Evolutionary conservation across 2,113 vertebrate genomes (phyloP), one percentile per base, ranked within the genome.

Genomic region (Pandion haliaetus): DNA sequence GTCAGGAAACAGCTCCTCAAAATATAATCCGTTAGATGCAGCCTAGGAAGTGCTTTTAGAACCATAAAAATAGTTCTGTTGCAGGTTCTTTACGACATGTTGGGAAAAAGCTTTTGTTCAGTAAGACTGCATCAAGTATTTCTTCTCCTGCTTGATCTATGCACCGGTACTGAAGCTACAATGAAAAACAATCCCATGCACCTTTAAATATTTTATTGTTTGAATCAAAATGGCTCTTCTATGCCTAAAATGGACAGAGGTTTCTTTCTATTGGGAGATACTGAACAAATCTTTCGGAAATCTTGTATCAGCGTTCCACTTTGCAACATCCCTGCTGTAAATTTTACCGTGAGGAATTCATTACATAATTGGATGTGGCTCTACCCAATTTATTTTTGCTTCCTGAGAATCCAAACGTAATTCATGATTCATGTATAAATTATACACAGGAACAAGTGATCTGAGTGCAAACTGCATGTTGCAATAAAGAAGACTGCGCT

Each of bases 361-460:
- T 96, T 96, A 88, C 76, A 88, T 93, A 97, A 96, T 84, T 95
- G 84, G 71, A 96, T 91, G 80, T 91, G 90, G 82, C 96, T 95
- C 93, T 95, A 88, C 19, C 50, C 90, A 91, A 95, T 94, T 97
- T 93, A 90, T 82, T 88, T 97, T 81, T 29, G n/a, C 85, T 97
- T 88, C 95, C 86, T 91, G 91, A 92, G 93, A 96, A 96, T 79
- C 86, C 67, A 93, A 93, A 96, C 3, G 8, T 76, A 93, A 96
- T 92, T 91, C 90, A 88, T 73, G 86, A 83, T 88, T 96, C 81
- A 80, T 47, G 71, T 82, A 92, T 93, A 96, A 96, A 93, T 97
- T 94, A 94, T 55, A 93, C 12, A 65, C 67, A 67, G 73, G 31
- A 95, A 32, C 88, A 94, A 89, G 93, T 32, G 55, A 94, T 79